A percentile compares a stretch with the other conserved stretches of the same genome.
phyloP scores from a whole-genome alignment of 1,140 invertebrate genomes.

The Panagrolaimus sp. region DNA sequence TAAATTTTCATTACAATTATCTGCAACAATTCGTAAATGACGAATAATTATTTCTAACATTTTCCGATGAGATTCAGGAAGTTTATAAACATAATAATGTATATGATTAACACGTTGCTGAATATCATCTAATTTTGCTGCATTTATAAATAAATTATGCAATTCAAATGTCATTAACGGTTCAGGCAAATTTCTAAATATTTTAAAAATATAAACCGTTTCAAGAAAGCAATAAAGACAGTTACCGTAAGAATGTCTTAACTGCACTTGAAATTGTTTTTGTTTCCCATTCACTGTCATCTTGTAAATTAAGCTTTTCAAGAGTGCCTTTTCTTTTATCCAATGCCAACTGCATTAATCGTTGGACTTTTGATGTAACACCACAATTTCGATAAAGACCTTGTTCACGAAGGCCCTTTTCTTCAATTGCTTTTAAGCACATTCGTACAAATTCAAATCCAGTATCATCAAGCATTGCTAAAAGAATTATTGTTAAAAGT shows the following conservation, averaged over 20 bases:
- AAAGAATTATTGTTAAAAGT: slow-evolving; percentile 25
- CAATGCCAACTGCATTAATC: slow-evolving; percentile 73
- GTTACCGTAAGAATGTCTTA: slow-evolving; percentile 73
- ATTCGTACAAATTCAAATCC: slow-evolving; percentile 80
- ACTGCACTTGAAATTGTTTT: slow-evolving; percentile 92
- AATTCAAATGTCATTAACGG: slow-evolving; percentile 86
- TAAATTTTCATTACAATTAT: slow-evolving; percentile 78
- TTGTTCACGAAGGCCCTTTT: slow-evolving; percentile 81
- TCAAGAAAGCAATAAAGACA: neutral
- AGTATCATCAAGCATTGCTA: slow-evolving; percentile 72
- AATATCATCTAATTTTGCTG: slow-evolving; percentile 79
- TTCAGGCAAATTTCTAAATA: slow-evolving; percentile 73
- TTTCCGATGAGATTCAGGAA: slow-evolving; percentile 77
- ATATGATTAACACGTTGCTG: slow-evolving; percentile 74
- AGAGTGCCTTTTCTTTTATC: slow-evolving; percentile 64
- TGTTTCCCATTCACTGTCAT: slow-evolving; percentile 83
- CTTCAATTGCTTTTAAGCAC: slow-evolving; percentile 77
- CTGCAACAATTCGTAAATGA: slow-evolving; percentile 78
- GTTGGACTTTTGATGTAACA: slow-evolving; percentile 85
- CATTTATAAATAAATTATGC: slow-evolving; percentile 80
- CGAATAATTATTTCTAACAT: slow-evolving; percentile 79
- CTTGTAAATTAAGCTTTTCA: slow-evolving; percentile 66
- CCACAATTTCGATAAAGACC: slow-evolving; percentile 86
- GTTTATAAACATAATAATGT: slow-evolving; percentile 74
- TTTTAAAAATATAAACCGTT: neutral